Conservation (phyloP, 2,888 invertebrate genomes). For the Catocala fraxini region DNA sequence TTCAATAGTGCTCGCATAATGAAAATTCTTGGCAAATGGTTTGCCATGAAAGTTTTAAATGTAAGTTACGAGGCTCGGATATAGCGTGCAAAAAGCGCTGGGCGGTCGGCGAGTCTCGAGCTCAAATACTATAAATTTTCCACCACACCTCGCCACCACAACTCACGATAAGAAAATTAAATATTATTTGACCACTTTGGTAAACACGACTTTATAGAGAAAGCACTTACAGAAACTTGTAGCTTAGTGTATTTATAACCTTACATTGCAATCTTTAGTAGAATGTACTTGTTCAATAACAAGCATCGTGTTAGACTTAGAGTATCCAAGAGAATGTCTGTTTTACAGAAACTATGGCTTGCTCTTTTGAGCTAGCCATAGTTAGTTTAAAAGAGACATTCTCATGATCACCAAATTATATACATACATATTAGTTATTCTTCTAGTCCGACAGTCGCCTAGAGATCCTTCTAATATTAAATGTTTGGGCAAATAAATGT, state of each 20-base stretch:
- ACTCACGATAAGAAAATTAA: slow-evolving; percentile 48
- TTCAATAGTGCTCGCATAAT: slow-evolving; percentile 20
- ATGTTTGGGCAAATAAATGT: no score
- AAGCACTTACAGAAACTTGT: slow-evolving; percentile 2
- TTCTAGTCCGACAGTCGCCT: no score
- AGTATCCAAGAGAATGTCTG: no score
- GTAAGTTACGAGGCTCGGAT: slow-evolving; percentile 59
- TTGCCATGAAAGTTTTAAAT: slow-evolving; percentile 48
- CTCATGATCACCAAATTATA: no score
- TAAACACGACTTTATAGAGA: slow-evolving; percentile 9
- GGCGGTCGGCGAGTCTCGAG: slow-evolving; percentile 47
- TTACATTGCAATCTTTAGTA: no score
- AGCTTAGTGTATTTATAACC: neutral
- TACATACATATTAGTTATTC: no score
- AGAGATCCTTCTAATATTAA: no score
- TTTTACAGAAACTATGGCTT: no score
- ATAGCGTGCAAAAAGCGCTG: slow-evolving; percentile 52
- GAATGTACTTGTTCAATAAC: no score
- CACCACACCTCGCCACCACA: slow-evolving; percentile 57
- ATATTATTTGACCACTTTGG: slow-evolving; percentile 25
- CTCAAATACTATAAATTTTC: slow-evolving; percentile 66
- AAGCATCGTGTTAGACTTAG: no score
- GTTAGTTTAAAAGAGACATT: no score
- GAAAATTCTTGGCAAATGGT: slow-evolving; percentile 35
- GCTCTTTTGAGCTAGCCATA: no score